A percentile compares a stretch with the other conserved stretches of the same genome.
Conservation (phyloP, 2,113 vertebrate genomes). For the Boleophthalmus pectinirostris region DNA sequence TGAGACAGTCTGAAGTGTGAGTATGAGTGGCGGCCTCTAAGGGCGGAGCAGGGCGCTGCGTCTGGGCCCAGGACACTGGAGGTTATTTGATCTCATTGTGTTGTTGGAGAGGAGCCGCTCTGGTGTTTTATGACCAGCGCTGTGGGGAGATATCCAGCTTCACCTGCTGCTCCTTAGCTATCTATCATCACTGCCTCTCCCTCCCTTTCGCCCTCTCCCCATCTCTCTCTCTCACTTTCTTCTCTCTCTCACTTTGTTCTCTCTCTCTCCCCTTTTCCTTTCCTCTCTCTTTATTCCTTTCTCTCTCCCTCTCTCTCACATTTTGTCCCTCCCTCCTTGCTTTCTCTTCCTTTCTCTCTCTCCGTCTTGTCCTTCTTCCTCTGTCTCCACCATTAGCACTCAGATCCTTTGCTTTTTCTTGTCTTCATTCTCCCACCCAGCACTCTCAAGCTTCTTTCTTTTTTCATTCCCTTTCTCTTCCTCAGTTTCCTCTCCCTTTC, state of each 20-base stretch:
- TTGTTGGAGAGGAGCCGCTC: conserved; percentile 63
- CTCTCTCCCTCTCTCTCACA: not conserved
- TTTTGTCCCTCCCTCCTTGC: too few species aligned
- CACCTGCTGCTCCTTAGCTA: conserved; percentile 62
- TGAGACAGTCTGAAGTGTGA: conserved; percentile 57
- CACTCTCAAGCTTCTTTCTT: too few species aligned
- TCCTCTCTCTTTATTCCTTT: not conserved
- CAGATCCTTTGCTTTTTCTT: too few species aligned
- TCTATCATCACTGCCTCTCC: conserved; percentile 52
- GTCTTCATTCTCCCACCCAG: too few species aligned
- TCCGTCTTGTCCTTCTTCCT: too few species aligned
- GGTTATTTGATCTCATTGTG: conserved; percentile 70
- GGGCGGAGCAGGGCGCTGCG: conserved; percentile 21
- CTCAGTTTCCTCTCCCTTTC: too few species aligned
- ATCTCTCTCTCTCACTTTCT: conserved; percentile 4
- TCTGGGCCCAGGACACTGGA: conserved; percentile 47
- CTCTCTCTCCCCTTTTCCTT: not conserved
- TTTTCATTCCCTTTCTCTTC: not conserved
- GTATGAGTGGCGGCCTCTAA: conserved; percentile 45
- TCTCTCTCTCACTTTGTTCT: not conserved
- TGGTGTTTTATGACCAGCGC: conserved; percentile 62
- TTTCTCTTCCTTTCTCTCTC: too few species aligned
- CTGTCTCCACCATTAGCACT: too few species aligned
- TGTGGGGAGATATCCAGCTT: conserved; percentile 67
- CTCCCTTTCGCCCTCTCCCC: conserved; percentile 13